Percentiles rank a stretch among this genome's conserved stretches.
Evolutionary conservation across 2,797 vertebrate species (phyloP).

Genomic region (Ceyx erithaca): DNA sequence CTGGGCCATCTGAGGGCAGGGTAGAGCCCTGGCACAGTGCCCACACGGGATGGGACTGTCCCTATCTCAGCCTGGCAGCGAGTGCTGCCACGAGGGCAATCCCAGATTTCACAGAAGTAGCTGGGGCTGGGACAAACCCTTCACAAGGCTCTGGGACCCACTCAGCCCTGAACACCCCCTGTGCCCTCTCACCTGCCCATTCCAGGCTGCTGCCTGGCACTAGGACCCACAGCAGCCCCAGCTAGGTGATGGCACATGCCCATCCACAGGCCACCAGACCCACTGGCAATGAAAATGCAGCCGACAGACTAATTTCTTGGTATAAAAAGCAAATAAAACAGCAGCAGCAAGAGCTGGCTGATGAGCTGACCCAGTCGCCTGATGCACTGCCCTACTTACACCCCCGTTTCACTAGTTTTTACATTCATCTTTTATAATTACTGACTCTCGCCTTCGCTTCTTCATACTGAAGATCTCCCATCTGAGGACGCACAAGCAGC

Average conservation of each 20-base stretch:
- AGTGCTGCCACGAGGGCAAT: neutral
- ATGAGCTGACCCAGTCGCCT: neutral
- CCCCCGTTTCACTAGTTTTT: neutral
- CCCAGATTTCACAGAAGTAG: neutral
- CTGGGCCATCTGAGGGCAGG: neutral
- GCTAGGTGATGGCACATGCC: neutral
- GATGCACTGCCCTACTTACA: neutral
- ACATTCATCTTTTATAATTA: neutral
- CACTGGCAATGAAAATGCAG: neutral
- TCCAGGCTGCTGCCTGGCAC: neutral
- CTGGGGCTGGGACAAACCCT: neutral
- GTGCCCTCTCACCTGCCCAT: neutral
- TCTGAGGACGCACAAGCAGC: neutral
- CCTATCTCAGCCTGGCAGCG: neutral
- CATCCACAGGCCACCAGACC: neutral
- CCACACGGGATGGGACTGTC: fast-evolving
- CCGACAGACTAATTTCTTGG: neutral
- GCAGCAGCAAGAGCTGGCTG: neutral
- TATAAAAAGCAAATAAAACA: neutral
- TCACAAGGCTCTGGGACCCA: neutral
- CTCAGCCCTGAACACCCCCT: neutral
- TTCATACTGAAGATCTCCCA: neutral
- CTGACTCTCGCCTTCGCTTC: neutral
- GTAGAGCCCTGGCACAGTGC: neutral
- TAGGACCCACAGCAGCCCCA: fast-evolving